These are phyloP conservation scores for Drosophila mimica DNA, from an alignment of 2,888 invertebrate species.

Conservation along the genomic window DNA sequence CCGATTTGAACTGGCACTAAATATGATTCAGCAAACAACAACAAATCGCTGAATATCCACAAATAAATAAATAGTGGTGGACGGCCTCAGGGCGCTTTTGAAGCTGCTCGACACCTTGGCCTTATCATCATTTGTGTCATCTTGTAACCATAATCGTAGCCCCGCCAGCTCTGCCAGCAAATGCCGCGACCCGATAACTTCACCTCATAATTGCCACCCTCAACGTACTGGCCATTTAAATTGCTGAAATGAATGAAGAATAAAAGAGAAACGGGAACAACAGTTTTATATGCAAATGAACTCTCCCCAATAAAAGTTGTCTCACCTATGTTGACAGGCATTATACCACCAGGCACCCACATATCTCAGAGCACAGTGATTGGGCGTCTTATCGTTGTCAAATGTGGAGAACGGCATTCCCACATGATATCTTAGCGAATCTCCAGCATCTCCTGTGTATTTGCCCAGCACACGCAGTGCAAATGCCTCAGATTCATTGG, in stretches of 20 bases:
- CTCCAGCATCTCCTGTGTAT: conserved; percentile 89
- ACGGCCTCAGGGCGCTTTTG: conserved; percentile 8
- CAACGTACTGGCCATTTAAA: conserved; percentile 87
- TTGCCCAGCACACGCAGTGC: conserved; percentile 88
- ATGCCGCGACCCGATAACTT: conserved; percentile 86
- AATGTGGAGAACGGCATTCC: conserved; percentile 89
- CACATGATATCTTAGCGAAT: conserved; percentile 89
- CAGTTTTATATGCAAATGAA: not conserved
- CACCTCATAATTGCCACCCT: conserved; percentile 84
- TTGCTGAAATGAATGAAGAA: conserved; percentile 85
- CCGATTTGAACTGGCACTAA: conserved; percentile 7
- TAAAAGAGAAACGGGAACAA: too few species aligned
- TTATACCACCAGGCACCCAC: conserved; percentile 92
- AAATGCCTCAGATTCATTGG: conserved; percentile 88
- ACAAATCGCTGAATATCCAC: conserved; percentile 17
- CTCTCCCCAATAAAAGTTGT: not conserved
- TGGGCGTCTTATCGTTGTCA: conserved; percentile 88
- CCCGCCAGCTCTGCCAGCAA: conserved; percentile 90
- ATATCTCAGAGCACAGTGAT: conserved; percentile 88
- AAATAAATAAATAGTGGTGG: not conserved
- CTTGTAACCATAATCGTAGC: conserved; percentile 87
- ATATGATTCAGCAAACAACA: conserved; percentile 32
- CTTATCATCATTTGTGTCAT: conserved; percentile 89
- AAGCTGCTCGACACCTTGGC: conserved; percentile 57
- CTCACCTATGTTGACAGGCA: conserved; percentile 88